Conservation (phyloP, 2,888 invertebrate genomes). For the Phaonia tiefii region DNA sequence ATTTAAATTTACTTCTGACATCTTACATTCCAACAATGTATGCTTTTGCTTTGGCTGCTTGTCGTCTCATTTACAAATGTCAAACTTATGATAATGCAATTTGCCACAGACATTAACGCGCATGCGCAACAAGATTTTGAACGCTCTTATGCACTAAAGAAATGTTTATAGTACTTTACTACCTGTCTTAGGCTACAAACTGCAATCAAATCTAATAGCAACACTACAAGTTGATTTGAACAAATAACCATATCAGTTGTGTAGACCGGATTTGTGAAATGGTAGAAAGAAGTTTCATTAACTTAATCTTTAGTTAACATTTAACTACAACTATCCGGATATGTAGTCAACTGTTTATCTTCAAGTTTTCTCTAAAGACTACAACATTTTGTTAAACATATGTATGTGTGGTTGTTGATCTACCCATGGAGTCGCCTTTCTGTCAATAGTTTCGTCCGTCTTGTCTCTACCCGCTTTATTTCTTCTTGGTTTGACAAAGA, state of each 20-base stretch:
- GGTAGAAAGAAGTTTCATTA: background rate
- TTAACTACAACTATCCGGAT: background rate
- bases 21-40: constrained; percentile 11
- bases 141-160: background rate
- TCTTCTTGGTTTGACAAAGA: background rate
- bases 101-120: constrained; percentile 40
- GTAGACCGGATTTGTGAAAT: background rate
- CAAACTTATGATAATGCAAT: constrained; percentile 51
- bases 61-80: constrained; percentile 50
- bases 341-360: constrained; percentile 39
- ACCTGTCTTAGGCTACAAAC: constrained; percentile 3
- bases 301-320: background rate
- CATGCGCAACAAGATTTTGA: constrained; percentile 34
- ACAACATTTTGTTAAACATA: constrained; percentile 9
- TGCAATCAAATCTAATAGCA: background rate
- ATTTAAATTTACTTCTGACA: background rate
- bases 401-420: constrained; percentile 20
- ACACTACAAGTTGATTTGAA: background rate
- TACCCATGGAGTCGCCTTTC: too few relatives aligned
- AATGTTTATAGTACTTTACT: constrained; percentile 24
- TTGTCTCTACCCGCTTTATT: constrained; percentile 1
- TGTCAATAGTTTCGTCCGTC: background rate
- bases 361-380: constrained; percentile 6
- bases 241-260: too few relatives aligned
- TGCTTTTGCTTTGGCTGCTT: background rate